Evolutionary conservation across 2,797 vertebrate genomes (phyloP), one percentile per base, ranked within the genome.

Genomic region (Furcifer pardalis): DNA sequence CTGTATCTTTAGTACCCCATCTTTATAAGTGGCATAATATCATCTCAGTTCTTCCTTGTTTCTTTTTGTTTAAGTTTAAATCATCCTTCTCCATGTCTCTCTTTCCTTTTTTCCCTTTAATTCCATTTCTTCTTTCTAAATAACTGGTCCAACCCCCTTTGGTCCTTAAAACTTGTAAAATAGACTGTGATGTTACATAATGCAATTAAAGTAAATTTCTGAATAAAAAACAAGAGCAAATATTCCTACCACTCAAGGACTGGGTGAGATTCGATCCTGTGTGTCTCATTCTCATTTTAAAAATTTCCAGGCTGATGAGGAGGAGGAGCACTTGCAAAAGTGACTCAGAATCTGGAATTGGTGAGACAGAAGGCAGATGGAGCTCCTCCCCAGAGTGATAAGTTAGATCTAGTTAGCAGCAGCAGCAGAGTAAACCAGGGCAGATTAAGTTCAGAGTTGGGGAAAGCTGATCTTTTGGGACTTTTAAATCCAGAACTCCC

Each of bases 161-260:
- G 88, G 90, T 91, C 89, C 84, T 92, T 92, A 81, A 78, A 93
- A 94, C 94, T 96, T 96, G 96, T 96, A 96, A 96, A 96, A 96
- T 96, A 96, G 96, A 95, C 95, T 94, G 90, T 94, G 93, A 93
- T 94, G 95, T 92, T 95, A 94, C 91, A 60, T 94, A 91, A 95
- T 95, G 92, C 95, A 96, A 96, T 95, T 96, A 95, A 95, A 95
- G 91, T 68, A 52, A 82, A 84, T 94, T 93, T 94, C 94, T 90
- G 91, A 95, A 96, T 95, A 95, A 95, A 94, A 94, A 91, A 96
- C 94, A 17, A 56, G 17, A 15, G 60, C 59, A 79, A 74, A 80
- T 91, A 94, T 95, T 95, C 94, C 95, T 94, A 92, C 89, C 23
- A 72, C 94, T 94, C 92, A 91, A 91, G 92, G 93, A 89, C 92